These are phyloP conservation scores for Aphelenchoides avenae DNA, from an alignment of 1,140 invertebrate species.

Conservation along the genomic window DNA sequence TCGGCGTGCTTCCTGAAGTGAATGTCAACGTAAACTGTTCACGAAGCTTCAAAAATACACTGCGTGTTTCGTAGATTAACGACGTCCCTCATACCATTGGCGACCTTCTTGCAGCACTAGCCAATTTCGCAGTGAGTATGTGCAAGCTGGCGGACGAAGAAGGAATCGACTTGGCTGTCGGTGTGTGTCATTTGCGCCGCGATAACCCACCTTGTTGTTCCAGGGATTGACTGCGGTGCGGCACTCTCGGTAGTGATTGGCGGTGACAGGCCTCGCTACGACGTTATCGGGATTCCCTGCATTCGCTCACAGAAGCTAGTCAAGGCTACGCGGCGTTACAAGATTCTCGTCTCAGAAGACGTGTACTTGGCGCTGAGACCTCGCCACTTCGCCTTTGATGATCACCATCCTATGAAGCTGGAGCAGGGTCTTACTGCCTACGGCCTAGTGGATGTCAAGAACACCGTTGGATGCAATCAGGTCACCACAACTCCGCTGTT, in stretches of 20 bases:
- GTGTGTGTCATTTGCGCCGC: constrained; percentile 12
- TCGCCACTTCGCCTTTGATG: constrained; percentile 50
- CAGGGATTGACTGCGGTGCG: constrained; percentile 52
- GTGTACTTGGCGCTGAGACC: constrained; percentile 54
- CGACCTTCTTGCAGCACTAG: constrained; percentile 49
- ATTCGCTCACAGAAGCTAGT: constrained; percentile 40
- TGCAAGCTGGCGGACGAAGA: constrained; percentile 42
- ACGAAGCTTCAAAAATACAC: background rate
- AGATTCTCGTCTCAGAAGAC: constrained; percentile 54
- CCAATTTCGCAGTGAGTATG: constrained; percentile 48
- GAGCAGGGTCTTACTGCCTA: constrained; percentile 43
- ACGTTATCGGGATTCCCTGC: constrained; percentile 47
- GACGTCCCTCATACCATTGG: constrained; percentile 55
- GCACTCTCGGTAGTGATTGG: constrained; percentile 55
- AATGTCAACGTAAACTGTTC: constrained; percentile 3
- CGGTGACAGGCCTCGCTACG: constrained; percentile 46
- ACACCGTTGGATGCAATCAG: background rate
- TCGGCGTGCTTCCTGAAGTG: constrained; percentile 55
- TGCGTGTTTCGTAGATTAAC: constrained; percentile 31
- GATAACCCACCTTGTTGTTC: constrained; percentile 13
- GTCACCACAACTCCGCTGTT: constrained; percentile 17
- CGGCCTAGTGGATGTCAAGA: constrained; percentile 26
- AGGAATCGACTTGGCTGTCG: constrained; percentile 42
- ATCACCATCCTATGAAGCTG: constrained; percentile 40
- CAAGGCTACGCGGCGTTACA: constrained; percentile 33